A percentile compares a stretch with the other conserved stretches of the same genome.
Evolutionary conservation across 2,888 invertebrate species (phyloP).

Genomic region (Bombylius discolor): DNA sequence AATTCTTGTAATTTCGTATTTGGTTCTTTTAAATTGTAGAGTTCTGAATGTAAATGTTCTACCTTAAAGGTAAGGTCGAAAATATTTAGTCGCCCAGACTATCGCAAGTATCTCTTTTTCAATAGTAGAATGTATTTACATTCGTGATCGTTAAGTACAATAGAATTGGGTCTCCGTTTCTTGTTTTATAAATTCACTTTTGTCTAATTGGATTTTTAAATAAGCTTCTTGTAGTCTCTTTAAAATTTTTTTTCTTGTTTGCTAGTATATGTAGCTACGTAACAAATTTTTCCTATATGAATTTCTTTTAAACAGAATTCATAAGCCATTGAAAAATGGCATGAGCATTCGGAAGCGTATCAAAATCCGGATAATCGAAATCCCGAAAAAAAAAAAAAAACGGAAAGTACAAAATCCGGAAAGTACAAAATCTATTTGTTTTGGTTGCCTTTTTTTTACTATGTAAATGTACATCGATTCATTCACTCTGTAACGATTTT

Average conservation of each 20-base stretch:
- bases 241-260: constrained; percentile 18
- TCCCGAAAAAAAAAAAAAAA: no score
- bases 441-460: no score
- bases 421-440: no score
- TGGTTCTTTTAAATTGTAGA: constrained; percentile 28
- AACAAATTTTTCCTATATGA: constrained; percentile 15
- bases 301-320: constrained; percentile 16
- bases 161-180: constrained; percentile 10
- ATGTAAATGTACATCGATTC: no score
- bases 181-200: constrained; percentile 10
- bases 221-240: constrained; percentile 12
- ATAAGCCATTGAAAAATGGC: constrained; percentile 4
- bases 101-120: constrained; percentile 26
- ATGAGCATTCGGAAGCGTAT: constrained; percentile 3
- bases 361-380: no score
- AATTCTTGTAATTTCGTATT: constrained; percentile 21
- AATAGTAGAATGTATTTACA: constrained; percentile 17
- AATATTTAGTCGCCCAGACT: constrained; percentile 24
- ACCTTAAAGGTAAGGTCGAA: constrained; percentile 25
- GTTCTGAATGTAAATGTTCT: constrained; percentile 26
- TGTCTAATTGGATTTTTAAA: constrained; percentile 18
- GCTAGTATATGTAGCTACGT: constrained; percentile 20
- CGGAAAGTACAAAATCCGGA: no score
- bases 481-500: no score
- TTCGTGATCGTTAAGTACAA: constrained; percentile 13